These are phyloP conservation scores for Penaeus japonicus DNA, from an alignment of 1,140 invertebrate species.

Conservation along the genomic window DNA sequence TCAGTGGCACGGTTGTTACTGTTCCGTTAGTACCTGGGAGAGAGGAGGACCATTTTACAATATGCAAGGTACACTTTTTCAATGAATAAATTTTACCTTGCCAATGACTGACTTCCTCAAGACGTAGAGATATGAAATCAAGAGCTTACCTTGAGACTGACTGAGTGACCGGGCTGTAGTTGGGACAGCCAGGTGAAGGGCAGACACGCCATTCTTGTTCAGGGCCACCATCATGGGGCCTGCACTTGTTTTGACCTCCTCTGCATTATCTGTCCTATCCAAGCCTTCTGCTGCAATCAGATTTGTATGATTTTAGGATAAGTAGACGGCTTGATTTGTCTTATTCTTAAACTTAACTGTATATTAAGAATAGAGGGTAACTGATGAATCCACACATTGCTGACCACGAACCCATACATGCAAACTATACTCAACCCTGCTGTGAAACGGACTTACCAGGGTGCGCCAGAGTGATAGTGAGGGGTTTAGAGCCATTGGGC, in stretches of 20 bases:
- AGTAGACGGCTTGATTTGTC: slow-evolving; percentile 60
- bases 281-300: slow-evolving; percentile 60
- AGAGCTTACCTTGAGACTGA: slow-evolving; percentile 33
- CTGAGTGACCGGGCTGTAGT: slow-evolving; percentile 38
- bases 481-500: slow-evolving; percentile 62
- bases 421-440: slow-evolving; percentile 57
- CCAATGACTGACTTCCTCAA: not conserved
- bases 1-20: slow-evolving; percentile 50
- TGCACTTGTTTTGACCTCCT: slow-evolving; percentile 25
- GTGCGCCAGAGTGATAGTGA: slow-evolving; percentile 65
- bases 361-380: slow-evolving; percentile 64
- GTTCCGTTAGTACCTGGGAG: slow-evolving; percentile 34
- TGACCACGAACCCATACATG: slow-evolving; percentile 62
- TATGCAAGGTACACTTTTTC: not conserved
- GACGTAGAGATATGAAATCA: not conserved
- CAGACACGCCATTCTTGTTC: slow-evolving; percentile 52
- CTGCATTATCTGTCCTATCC: slow-evolving; percentile 13
- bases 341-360: slow-evolving; percentile 57
- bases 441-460: slow-evolving; percentile 62
- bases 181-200: slow-evolving; percentile 47
- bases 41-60: not conserved
- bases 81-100: not conserved
- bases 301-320: no score
- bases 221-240: slow-evolving; percentile 35
- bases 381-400: slow-evolving; percentile 57